A percentile compares a stretch with the other conserved stretches of the same genome.
phyloP scores from a whole-genome alignment of 1,140 invertebrate species.

The Diabrotica virgifera region DNA sequence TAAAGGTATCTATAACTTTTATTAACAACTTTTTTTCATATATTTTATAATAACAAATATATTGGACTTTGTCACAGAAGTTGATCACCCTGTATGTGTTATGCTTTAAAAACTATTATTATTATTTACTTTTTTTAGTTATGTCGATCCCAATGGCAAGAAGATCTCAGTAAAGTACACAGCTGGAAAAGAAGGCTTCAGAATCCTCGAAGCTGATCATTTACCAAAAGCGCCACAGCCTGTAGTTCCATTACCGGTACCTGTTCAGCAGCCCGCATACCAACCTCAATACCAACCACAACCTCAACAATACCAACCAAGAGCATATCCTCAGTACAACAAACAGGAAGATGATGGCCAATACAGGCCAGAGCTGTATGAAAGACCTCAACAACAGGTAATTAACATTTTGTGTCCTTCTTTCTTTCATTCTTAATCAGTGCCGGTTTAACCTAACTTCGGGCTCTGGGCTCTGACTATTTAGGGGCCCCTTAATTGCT shows the following conservation, averaged over 20 bases:
- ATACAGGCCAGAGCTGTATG: constrained; percentile 36
- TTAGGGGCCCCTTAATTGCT: no score
- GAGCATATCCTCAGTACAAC: neutral
- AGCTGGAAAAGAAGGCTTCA: constrained; percentile 65
- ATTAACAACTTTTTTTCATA: no score
- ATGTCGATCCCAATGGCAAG: constrained; percentile 52
- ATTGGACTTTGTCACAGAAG: no score
- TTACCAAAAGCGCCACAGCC: constrained; percentile 45
- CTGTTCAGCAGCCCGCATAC: constrained; percentile 17
- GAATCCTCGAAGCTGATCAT: constrained; percentile 53
- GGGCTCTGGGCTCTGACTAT: no score
- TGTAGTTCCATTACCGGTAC: constrained; percentile 32
- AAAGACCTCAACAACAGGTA: constrained; percentile 24
- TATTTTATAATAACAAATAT: no score
- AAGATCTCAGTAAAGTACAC: constrained; percentile 61
- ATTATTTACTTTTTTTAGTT: constrained; percentile 32
- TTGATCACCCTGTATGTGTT: no score
- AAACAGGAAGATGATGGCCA: constrained; percentile 34
- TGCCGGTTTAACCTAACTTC: no score
- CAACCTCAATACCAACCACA: constrained; percentile 6
- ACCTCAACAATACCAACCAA: neutral
- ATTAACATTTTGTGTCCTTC: neutral
- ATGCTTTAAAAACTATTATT: no score
- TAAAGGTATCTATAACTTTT: no score
- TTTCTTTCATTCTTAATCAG: no score